Percentiles rank a stretch among this genome's conserved stretches.
These are phyloP conservation scores for Merluccius polli DNA, from an alignment of 2,797 vertebrate genomes.

Conservation along the genomic window DNA sequence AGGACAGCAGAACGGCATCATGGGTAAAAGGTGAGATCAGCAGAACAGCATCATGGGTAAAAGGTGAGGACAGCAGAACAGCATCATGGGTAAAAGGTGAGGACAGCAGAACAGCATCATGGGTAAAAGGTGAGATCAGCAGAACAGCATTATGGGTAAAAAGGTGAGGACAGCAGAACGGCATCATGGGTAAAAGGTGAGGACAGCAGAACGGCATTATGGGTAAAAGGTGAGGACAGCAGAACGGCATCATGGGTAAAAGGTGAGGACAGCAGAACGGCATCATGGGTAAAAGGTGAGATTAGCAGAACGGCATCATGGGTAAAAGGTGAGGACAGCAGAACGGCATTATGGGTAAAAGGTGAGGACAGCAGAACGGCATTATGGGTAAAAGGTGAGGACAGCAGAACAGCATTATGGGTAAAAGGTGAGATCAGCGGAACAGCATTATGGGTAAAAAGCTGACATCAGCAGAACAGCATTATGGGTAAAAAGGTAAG, in stretches of 20 bases:
- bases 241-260: slow-evolving; percentile 75
- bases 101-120: slow-evolving; percentile 59
- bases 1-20: slow-evolving; percentile 41
- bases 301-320: slow-evolving; percentile 67
- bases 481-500: too few relatives aligned
- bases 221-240: slow-evolving; percentile 83
- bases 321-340: slow-evolving; percentile 81
- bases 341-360: neutral
- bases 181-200: slow-evolving; percentile 86
- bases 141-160: slow-evolving; percentile 76
- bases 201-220: slow-evolving; percentile 65
- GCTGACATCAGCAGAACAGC: too few relatives aligned
- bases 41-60: slow-evolving; percentile 75
- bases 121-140: slow-evolving; percentile 82
- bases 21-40: slow-evolving; percentile 82
- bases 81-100: slow-evolving; percentile 86
- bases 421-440: slow-evolving; percentile 79
- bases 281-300: slow-evolving; percentile 85
- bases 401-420: slow-evolving; percentile 62
- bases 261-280: slow-evolving; percentile 81
- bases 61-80: slow-evolving; percentile 70
- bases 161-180: slow-evolving; percentile 82
- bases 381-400: too few relatives aligned
- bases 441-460: neutral
- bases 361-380: too few relatives aligned